Percentiles rank a stretch among this genome's conserved stretches.
These are phyloP conservation scores for Cololabis saira DNA, from an alignment of 2,113 vertebrate genomes.

Conservation along the genomic window DNA sequence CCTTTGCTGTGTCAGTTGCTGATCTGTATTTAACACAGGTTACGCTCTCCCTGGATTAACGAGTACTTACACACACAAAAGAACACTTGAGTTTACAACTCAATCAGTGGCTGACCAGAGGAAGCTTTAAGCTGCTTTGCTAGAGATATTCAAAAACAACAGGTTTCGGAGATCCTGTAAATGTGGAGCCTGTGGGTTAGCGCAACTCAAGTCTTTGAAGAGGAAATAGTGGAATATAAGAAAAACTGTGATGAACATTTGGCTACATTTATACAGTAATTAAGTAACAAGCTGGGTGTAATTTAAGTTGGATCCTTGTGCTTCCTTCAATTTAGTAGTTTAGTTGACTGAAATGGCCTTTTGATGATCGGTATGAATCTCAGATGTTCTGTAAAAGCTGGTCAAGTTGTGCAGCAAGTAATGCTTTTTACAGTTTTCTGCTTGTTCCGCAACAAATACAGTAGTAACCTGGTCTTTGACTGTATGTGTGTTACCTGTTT, in stretches of 20 bases:
- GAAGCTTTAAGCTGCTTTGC: conserved; percentile 31
- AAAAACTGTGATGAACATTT: neutral
- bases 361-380: conserved; percentile 48
- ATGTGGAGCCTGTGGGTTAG: conserved; percentile 1
- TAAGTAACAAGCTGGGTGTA: conserved; percentile 39
- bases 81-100: conserved; percentile 27
- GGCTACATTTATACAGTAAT: conserved; percentile 17
- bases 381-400: conserved; percentile 30
- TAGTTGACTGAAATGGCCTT: conserved; percentile 48
- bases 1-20: too few species aligned
- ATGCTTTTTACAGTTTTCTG: conserved; percentile 30
- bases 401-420: conserved; percentile 49
- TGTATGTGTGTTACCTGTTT: conserved; percentile 1
- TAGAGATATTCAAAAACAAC: conserved; percentile 39
- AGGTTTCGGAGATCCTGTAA: conserved; percentile 34
- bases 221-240: neutral
- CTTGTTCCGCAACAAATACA: conserved; percentile 7
- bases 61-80: conserved; percentile 6
- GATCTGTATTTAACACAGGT: too few species aligned
- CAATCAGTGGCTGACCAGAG: conserved; percentile 19
- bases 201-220: neutral
- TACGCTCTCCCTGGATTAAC: neutral
- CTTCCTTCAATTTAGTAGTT: conserved; percentile 37
- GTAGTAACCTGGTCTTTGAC: conserved; percentile 30
- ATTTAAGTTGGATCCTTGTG: conserved; percentile 34